Conservation (phyloP, 2,888 invertebrate species). For the Caenorhabditis drosophilae region DNA sequence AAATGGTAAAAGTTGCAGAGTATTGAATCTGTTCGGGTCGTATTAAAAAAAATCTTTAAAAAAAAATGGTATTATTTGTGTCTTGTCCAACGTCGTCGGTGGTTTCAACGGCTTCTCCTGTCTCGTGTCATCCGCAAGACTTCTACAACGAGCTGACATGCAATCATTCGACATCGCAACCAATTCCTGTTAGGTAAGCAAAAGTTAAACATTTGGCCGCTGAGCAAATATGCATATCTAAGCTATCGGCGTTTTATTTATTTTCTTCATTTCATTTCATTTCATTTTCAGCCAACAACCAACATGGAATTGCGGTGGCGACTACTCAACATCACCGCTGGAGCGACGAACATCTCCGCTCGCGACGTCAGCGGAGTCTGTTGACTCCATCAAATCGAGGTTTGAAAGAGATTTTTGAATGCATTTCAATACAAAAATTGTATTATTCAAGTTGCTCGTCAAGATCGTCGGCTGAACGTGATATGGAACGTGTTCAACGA, state of each 20-base stretch:
- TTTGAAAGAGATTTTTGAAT: no score
- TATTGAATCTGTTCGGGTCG: constrained; percentile 50
- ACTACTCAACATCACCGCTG: constrained; percentile 32
- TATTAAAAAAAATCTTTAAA: neutral
- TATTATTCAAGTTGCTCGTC: constrained; percentile 45
- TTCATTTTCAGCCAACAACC: neutral
- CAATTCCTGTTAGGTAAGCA: constrained; percentile 46
- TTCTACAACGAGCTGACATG: neutral
- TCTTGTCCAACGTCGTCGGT: constrained; percentile 44
- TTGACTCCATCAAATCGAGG: constrained; percentile 46
- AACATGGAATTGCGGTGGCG: constrained; percentile 23
- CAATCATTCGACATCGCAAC: constrained; percentile 32
- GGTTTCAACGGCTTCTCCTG: constrained; percentile 20
- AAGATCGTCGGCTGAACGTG: constrained; percentile 53
- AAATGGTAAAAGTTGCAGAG: constrained; percentile 19
- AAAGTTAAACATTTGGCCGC: neutral
- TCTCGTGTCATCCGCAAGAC: neutral
- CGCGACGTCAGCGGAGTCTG: constrained; percentile 45
- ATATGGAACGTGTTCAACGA: constrained; percentile 47
- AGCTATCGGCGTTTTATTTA: no score
- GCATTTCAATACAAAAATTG: no score
- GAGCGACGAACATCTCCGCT: constrained; percentile 43
- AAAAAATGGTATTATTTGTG: constrained; percentile 47
- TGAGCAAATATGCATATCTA: no score
- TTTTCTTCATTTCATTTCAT: neutral